Conservation (phyloP, 2,888 invertebrate genomes). For the Scaptomyza cyrtandrae region DNA sequence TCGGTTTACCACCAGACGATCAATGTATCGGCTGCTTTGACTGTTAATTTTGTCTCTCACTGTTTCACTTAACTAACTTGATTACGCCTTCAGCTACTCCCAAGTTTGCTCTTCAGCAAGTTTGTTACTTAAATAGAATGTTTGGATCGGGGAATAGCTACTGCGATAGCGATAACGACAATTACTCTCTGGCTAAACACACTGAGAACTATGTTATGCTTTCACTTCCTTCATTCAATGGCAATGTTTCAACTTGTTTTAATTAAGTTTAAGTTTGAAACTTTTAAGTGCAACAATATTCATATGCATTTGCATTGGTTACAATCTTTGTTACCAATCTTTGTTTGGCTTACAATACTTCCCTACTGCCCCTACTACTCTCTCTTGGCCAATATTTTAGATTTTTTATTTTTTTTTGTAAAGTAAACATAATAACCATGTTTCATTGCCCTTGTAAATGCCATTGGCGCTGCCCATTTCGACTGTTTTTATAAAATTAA, state of each 20-base stretch:
- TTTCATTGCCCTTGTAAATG: conserved; percentile 8
- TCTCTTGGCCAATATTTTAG: not conserved
- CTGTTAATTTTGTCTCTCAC: too few relatives aligned
- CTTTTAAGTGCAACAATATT: not conserved
- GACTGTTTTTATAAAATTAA: conserved; percentile 47
- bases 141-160: too few relatives aligned
- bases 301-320: conserved; percentile 3
- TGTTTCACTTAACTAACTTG: too few relatives aligned
- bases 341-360: not conserved
- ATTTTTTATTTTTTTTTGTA: not conserved
- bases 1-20: too few relatives aligned
- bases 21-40: too few relatives aligned
- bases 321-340: not conserved
- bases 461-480: conserved; percentile 20
- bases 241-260: not conserved
- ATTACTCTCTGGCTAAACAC: too few relatives aligned
- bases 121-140: too few relatives aligned
- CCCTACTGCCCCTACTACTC: too few relatives aligned
- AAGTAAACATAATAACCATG: conserved; percentile 8
- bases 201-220: too few relatives aligned
- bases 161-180: too few relatives aligned
- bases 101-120: too few relatives aligned
- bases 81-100: too few relatives aligned
- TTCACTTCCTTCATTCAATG: not conserved
- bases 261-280: not conserved